Percentiles rank a stretch among this genome's conserved stretches.
Conservation (phyloP, 2,113 vertebrate species). For the Rhodinocichla rosea region DNA sequence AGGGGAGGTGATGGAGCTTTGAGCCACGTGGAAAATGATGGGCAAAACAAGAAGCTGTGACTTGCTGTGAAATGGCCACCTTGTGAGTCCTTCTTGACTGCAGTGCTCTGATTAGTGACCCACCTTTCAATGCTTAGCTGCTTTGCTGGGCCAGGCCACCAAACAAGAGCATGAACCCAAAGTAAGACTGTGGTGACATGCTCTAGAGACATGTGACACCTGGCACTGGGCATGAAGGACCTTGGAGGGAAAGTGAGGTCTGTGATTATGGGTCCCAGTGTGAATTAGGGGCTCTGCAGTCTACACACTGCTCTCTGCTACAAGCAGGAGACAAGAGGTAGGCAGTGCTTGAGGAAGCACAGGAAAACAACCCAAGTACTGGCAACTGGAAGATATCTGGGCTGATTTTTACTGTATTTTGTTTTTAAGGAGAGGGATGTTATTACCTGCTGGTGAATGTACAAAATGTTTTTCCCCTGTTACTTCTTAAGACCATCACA, state of each 20-base stretch:
- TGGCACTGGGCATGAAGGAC: not conserved
- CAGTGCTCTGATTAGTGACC: not conserved
- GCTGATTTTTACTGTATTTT: not conserved
- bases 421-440: not conserved
- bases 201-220: not conserved
- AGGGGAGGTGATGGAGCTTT: not conserved
- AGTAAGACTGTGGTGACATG: too few relatives aligned
- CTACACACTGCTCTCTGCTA: not conserved
- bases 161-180: not conserved
- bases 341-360: not conserved
- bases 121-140: not conserved
- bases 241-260: not conserved
- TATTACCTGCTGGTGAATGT: not conserved
- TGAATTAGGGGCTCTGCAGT: not conserved
- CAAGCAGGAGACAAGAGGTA: not conserved
- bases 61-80: not conserved
- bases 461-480: not conserved
- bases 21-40: not conserved
- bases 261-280: not conserved
- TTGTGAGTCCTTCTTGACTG: not conserved
- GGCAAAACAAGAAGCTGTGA: not conserved
- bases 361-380: not conserved
- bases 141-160: not conserved
- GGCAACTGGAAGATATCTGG: not conserved
- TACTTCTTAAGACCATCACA: not conserved